Evolutionary conservation across 2,797 vertebrate species (phyloP).

Genomic region (Oreochromis grahami): DNA sequence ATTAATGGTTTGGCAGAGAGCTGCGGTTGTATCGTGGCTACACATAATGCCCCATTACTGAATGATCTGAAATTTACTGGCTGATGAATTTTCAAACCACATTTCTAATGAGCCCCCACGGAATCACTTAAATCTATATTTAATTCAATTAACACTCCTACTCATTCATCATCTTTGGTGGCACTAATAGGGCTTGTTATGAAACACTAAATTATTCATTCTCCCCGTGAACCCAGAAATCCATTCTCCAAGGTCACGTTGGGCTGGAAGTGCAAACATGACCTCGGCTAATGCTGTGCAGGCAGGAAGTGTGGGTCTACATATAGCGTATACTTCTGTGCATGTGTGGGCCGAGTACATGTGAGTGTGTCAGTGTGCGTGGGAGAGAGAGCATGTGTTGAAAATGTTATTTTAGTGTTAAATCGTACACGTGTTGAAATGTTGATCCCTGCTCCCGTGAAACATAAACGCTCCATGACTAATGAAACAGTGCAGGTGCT

Average conservation of each 20-base stretch:
- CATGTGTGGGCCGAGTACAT: not conserved
- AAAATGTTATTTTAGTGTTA: not conserved
- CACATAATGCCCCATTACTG: constrained; percentile 27
- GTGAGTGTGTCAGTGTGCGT: not conserved
- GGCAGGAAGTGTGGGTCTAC: not conserved
- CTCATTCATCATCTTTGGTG: constrained; percentile 63
- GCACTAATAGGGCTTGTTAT: constrained; percentile 63
- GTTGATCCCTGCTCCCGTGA: constrained; percentile 1
- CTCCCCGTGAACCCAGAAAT: constrained; percentile 38
- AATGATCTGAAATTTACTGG: constrained; percentile 31
- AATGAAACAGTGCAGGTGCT: not conserved
- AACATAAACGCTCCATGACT: constrained; percentile 5
- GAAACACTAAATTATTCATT: constrained; percentile 62
- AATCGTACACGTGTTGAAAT: not conserved
- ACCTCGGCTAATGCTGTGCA: not conserved
- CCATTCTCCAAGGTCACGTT: constrained; percentile 44
- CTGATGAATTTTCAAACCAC: constrained; percentile 56
- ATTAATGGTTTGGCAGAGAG: constrained; percentile 26
- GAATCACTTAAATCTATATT: constrained; percentile 69
- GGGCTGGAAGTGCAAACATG: constrained; percentile 13
- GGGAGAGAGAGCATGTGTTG: not conserved
- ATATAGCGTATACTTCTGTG: not conserved
- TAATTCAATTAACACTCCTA: constrained; percentile 63
- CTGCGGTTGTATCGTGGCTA: constrained; percentile 10
- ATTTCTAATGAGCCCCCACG: constrained; percentile 48